Evolutionary conservation across 1,140 invertebrate genomes (phyloP).

Genomic region (Bombus ignitus): DNA sequence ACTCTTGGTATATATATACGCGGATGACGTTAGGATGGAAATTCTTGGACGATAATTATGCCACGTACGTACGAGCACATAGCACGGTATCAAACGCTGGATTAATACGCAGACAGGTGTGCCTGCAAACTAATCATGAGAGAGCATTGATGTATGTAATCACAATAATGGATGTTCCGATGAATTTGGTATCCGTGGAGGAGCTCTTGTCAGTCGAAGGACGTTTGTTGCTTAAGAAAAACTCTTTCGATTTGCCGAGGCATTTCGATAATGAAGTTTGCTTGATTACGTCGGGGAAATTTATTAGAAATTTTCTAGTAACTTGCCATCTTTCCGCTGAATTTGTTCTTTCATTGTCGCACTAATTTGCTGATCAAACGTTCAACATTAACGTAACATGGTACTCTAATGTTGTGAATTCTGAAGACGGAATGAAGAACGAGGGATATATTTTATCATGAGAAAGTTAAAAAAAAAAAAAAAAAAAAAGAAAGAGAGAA

Average conservation of each 20-base stretch:
- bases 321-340: not conserved
- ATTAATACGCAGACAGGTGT: slow-evolving; percentile 34
- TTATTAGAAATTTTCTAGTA: not conserved
- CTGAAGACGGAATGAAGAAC: too few relatives aligned
- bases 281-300: not conserved
- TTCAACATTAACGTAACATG: too few relatives aligned
- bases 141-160: slow-evolving; percentile 25
- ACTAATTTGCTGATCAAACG: not conserved
- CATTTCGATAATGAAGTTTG: not conserved
- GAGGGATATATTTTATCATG: rapidly evolving
- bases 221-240: not conserved
- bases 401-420: too few relatives aligned
- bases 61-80: not conserved
- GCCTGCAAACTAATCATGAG: slow-evolving; percentile 14
- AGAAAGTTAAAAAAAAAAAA: too few relatives aligned
- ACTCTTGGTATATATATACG: too few relatives aligned
- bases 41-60: not conserved
- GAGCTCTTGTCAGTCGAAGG: not conserved
- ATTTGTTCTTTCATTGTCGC: not conserved
- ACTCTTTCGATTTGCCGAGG: not conserved
- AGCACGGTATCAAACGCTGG: slow-evolving; percentile 22
- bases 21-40: too few relatives aligned
- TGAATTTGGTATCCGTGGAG: not conserved
- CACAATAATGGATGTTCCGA: slow-evolving; percentile 17
- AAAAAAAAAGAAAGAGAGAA: rapidly evolving